phyloP scores from a whole-genome alignment of 2,797 vertebrate genomes.

The Oophaga sylvatica region DNA sequence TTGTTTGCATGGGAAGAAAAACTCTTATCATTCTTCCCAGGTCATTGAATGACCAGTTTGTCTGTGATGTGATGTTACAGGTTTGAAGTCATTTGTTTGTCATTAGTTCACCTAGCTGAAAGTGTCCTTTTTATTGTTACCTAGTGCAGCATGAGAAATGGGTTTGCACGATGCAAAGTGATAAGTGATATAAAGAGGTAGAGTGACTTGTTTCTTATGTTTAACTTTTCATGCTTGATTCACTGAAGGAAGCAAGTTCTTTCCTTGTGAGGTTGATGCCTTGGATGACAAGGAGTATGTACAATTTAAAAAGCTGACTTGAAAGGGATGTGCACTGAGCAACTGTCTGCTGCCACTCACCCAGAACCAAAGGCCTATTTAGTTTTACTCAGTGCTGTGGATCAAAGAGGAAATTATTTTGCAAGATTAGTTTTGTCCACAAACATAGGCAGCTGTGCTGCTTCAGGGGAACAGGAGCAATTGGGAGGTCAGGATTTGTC shows the following conservation, averaged over 20 bases:
- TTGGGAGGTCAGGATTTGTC: slow-evolving; percentile 33
- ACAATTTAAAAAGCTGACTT: slow-evolving; percentile 49
- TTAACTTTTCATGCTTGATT: slow-evolving; percentile 56
- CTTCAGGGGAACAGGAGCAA: slow-evolving; percentile 45
- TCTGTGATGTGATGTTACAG: not conserved
- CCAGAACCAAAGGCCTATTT: slow-evolving; percentile 59
- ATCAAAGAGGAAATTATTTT: slow-evolving; percentile 57
- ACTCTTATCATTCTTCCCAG: not conserved
- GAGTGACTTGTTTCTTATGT: slow-evolving; percentile 27
- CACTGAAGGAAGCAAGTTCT: slow-evolving; percentile 57
- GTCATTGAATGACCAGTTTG: not conserved
- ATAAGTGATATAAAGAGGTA: slow-evolving; percentile 40
- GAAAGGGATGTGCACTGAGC: slow-evolving; percentile 53
- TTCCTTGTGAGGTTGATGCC: slow-evolving; percentile 42
- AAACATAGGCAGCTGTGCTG: slow-evolving; percentile 56
- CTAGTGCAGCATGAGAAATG: slow-evolving; percentile 45
- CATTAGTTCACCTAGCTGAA: slow-evolving; percentile 37
- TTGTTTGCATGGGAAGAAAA: not conserved
- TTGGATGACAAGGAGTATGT: slow-evolving; percentile 47
- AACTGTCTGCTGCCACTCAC: slow-evolving; percentile 51
- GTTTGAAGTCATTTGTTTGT: slow-evolving; percentile 44
- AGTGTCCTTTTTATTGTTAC: slow-evolving; percentile 39
- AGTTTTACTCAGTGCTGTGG: slow-evolving; percentile 55
- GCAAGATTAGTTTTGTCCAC: slow-evolving; percentile 58
- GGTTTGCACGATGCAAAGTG: slow-evolving; percentile 34